A percentile compares a stretch with the other conserved stretches of the same genome.
phyloP scores from a whole-genome alignment of 1,140 invertebrate species.

The Bombus difficillimus region DNA sequence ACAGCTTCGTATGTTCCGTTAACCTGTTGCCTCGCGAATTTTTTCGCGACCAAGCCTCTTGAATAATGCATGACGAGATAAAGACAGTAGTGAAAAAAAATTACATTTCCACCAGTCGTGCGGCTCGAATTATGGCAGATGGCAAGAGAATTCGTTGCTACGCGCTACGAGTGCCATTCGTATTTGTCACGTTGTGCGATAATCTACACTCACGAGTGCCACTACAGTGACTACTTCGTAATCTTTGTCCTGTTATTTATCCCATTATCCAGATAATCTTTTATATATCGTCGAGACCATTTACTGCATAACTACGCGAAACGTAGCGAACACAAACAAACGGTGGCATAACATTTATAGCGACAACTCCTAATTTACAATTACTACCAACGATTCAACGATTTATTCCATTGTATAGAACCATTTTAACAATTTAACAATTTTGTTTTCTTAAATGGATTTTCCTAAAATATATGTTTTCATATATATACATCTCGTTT shows the following conservation, averaged over 20 bases:
- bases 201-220: neutral
- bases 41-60: neutral
- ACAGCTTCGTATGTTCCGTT: neutral
- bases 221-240: neutral
- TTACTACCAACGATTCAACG: neutral
- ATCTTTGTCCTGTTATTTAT: neutral
- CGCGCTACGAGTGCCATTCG: neutral
- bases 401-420: neutral
- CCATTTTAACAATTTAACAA: neutral
- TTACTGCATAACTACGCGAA: neutral
- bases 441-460: neutral
- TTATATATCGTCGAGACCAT: neutral
- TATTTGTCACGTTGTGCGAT: neutral
- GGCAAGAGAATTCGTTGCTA: neutral
- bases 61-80: neutral
- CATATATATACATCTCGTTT: too few species aligned
- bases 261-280: neutral
- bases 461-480: too few species aligned
- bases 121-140: neutral
- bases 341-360: neutral
- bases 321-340: neutral
- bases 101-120: neutral
- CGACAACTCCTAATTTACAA: neutral
- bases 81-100: neutral
- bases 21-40: conserved; percentile 30